These are phyloP conservation scores for Corella eumyota DNA, from an alignment of 23 tunicate genomes.

Conservation along the genomic window DNA sequence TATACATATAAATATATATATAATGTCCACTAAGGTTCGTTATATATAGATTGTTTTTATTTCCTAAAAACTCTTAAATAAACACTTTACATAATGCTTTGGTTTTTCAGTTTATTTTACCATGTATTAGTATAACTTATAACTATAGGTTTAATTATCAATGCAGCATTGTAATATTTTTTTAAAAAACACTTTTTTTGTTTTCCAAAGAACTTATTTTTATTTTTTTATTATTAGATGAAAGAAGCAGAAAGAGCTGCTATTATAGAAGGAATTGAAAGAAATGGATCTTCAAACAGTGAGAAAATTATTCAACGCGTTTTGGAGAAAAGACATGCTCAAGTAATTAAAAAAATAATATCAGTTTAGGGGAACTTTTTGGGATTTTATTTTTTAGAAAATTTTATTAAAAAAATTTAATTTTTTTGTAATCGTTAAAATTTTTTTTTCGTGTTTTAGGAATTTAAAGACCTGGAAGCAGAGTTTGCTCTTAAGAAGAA, in stretches of 20 bases:
- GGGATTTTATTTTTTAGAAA: neutral
- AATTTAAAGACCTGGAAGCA: conserved; percentile 59
- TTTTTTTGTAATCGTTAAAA: neutral
- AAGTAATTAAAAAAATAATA: conserved; percentile 6
- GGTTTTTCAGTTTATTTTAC: no score
- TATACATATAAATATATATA: no score
- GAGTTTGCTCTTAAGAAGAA: conserved; percentile 81
- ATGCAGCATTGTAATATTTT: no score
- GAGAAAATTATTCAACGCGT: conserved; percentile 75
- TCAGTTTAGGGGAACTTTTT: neutral
- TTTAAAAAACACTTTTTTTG: neutral
- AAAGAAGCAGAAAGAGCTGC: conserved; percentile 76
- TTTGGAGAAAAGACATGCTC: conserved; percentile 67
- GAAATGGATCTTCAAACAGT: conserved; percentile 49
- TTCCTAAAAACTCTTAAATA: neutral
- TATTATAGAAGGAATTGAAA: conserved; percentile 81
- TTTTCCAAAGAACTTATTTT: neutral
- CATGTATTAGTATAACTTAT: no score
- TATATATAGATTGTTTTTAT: no score
- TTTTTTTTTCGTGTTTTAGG: conserved; percentile 20
- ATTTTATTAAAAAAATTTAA: neutral
- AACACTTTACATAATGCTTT: no score
- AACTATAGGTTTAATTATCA: no score
- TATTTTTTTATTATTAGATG: no score
- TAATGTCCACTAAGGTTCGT: no score